These are phyloP conservation scores for Coenonympha glycerion DNA, from an alignment of 2,888 invertebrate species.

Conservation along the genomic window DNA sequence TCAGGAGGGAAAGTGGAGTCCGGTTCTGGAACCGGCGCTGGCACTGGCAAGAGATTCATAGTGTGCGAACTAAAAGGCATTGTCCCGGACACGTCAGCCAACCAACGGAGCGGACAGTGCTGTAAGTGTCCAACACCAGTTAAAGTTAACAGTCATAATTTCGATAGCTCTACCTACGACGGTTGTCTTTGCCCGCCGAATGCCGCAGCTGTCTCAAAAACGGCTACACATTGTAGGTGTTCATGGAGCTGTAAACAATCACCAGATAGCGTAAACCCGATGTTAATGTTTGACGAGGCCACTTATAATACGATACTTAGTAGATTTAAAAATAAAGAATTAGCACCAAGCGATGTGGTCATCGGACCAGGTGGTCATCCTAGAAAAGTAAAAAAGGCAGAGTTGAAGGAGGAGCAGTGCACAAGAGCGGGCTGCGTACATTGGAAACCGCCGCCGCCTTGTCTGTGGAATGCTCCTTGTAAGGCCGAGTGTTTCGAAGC, in stretches of 20 bases:
- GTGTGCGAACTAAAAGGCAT: constrained; percentile 66
- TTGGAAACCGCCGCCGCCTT: constrained; percentile 62
- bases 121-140: constrained; percentile 52
- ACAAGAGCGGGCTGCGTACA: constrained; percentile 58
- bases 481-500: constrained; percentile 66
- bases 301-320: constrained; percentile 42
- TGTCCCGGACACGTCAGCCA: constrained; percentile 41
- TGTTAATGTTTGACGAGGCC: constrained; percentile 48
- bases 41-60: constrained; percentile 59
- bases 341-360: constrained; percentile 31
- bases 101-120: constrained; percentile 49
- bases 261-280: constrained; percentile 24
- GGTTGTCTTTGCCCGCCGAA: constrained; percentile 1
- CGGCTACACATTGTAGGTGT: constrained; percentile 4
- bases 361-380: constrained; percentile 41
- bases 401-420: constrained; percentile 44
- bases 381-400: constrained; percentile 36
- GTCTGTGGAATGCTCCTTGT: constrained; percentile 61
- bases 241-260: constrained; percentile 9
- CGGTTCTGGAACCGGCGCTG: constrained; percentile 36
- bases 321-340: constrained; percentile 45
- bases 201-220: not conserved
- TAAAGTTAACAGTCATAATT: constrained; percentile 1
- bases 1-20: constrained; percentile 35
- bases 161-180: not conserved